Evolutionary conservation across 2,888 invertebrate genomes (phyloP), one percentile per base, ranked within the genome.

Genomic region (Gryllus longicercus): DNA sequence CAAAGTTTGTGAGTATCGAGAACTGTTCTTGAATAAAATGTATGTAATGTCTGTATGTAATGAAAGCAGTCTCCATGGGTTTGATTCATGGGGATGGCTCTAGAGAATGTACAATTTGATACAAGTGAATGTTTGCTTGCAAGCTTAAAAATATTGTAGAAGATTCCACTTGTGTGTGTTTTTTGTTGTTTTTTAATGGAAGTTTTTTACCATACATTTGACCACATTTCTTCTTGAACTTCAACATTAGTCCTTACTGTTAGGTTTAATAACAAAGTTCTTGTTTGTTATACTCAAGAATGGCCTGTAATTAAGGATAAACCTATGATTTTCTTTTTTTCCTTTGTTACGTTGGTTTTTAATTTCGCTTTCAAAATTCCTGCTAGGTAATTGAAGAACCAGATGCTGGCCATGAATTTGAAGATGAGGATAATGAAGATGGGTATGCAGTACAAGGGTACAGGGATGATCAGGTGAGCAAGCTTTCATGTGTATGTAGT

Each of bases 381-480:
- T 38, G 38, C 38, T 63, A 84, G 83, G 83, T 79, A 63, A 80
- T 81, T 78, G 84, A 83, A 79, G 83, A 84, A 80, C 82, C 82
- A 80, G 83, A 83, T 77, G 84, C 83, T 80, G 84, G 83, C 76
- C 83, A 82, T 50, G 84, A 83, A 83, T 87, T 85, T 85, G 90
- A 88, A 82, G 87, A 87, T 80, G 89, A 88, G 83, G 90, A 91
- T 79, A 90, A 90, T 82, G 88, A 88, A 49, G 91, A 90, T 84
- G 89, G 89, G 10, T 91, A 91, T 82, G 91, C 90, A 83, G 87
- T 89, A 84, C 91, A 91, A 83, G 84, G 83, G 18, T 86, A 86
- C 50, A 84, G 86, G 77, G 85, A 85, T 78, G 85, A 84, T 51
- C 85, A 84, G 83, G 84, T 82, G 80, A 51, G 14, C n/a, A 75